Evolutionary conservation across 2,113 vertebrate genomes (phyloP), one percentile per base, ranked within the genome.

Genomic region (Pseudopipra pipra): DNA sequence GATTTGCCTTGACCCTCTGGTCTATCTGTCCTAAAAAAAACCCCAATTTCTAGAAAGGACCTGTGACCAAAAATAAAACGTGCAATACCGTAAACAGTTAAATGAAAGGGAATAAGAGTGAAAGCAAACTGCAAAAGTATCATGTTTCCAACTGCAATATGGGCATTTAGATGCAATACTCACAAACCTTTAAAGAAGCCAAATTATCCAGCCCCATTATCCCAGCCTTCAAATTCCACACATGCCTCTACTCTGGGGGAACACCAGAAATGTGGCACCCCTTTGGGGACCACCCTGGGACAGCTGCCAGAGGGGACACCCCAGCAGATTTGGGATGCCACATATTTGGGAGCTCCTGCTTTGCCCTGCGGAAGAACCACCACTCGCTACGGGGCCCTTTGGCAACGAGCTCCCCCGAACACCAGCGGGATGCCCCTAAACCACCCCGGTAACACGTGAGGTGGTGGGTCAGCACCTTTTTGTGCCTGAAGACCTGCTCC

Each of bases 341-440:
- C 4, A 7, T 20, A 31, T 2, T 11, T 39, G 39, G 15, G 43
- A 84, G 47, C 18, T 30, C 9, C 41, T 0, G 0, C 21, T 62
- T 62, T 9, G 11, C 35, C 35, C 51, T 2, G 0, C 6, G 7
- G 6, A 61, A 25, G 23, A 85, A 22, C 27, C 2, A 2, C 20
- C 47, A 14, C n/a, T 58, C 39, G 47, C 3, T 8, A 43, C 0
- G 4, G 41, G 31, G 3, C 33, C 46, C 20, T 20, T 5, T 21
- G 3, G 15, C 28, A 46, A 21, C 0, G 1, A 3, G 0, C 9
- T 31, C 58, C 43, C 41, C 67, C 5, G n/a, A 54, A 4, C 30
- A 9, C 4, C 51, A 11, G 8, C 0, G 0, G 25, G 28, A 17
- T 49, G n/a, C 37, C 47, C 54, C 35, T 13, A 6, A 16, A 56